phyloP scores from a whole-genome alignment of 2,113 vertebrate species.

The Hippopotamus amphibius region DNA sequence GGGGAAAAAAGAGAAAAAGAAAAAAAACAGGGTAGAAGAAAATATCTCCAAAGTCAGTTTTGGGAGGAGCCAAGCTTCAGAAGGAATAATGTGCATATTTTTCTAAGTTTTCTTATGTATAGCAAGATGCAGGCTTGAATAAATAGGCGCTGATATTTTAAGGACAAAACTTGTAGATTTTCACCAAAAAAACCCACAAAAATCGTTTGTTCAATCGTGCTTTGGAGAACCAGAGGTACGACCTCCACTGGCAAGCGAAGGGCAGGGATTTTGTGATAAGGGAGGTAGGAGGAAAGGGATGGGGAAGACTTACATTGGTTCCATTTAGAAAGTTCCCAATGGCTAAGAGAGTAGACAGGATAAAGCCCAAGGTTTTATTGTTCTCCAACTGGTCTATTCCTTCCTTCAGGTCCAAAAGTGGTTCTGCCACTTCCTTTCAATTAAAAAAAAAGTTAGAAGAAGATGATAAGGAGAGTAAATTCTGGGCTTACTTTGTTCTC shows the following conservation, averaged over 20 bases:
- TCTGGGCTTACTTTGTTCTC: not conserved
- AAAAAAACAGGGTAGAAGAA: not conserved
- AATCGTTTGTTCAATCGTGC: not conserved
- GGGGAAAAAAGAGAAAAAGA: not conserved
- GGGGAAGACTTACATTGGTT: constrained; percentile 92
- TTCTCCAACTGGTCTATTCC: constrained; percentile 99
- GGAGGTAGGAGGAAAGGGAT: not conserved
- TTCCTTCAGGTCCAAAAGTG: constrained; percentile 98
- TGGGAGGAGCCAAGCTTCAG: not conserved
- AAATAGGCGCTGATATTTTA: not conserved
- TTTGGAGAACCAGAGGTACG: not conserved
- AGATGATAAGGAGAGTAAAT: not conserved
- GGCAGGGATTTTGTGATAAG: not conserved
- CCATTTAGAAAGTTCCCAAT: constrained; percentile 99
- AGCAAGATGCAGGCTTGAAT: not conserved
- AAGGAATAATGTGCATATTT: constrained; percentile 39
- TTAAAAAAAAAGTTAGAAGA: constrained; percentile 62
- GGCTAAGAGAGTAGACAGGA: constrained; percentile 96
- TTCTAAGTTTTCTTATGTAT: constrained; percentile 17
- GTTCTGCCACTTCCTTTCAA: constrained; percentile 96
- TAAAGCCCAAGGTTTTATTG: constrained; percentile 96
- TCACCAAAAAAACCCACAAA: not conserved
- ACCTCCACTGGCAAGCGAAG: not conserved
- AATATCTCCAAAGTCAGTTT: not conserved
- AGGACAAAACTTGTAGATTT: not conserved